Evolutionary conservation across 2,797 vertebrate genomes (phyloP).

Genomic region (Euthynnus affinis): DNA sequence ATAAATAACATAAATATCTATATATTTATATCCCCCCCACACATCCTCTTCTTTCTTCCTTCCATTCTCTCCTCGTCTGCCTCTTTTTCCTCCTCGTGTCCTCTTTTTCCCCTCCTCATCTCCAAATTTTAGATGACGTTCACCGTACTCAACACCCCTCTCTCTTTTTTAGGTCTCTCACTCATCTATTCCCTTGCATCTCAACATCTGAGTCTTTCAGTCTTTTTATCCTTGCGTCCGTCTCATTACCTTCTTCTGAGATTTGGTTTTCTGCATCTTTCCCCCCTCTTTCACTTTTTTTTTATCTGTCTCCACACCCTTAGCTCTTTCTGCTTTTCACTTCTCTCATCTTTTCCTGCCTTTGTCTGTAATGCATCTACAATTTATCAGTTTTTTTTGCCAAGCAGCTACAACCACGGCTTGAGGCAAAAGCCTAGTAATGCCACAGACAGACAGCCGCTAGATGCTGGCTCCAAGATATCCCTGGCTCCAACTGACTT

Average conservation of each 20-base stretch:
- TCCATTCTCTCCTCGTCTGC: background rate
- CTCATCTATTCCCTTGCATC: slow-evolving; percentile 49
- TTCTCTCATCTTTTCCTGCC: slow-evolving; percentile 18
- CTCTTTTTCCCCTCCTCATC: background rate
- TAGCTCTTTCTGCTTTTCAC: slow-evolving; percentile 1
- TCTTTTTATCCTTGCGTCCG: slow-evolving; percentile 22
- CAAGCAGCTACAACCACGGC: too few species aligned
- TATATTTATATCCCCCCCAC: too few species aligned
- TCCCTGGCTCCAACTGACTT: too few species aligned
- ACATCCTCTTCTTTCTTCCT: slow-evolving; percentile 31
- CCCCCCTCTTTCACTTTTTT: slow-evolving; percentile 11
- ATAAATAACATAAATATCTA: too few species aligned
- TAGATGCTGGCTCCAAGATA: too few species aligned
- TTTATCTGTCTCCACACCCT: background rate
- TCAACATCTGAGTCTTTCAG: slow-evolving; percentile 54
- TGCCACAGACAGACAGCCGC: too few species aligned
- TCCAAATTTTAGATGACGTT: slow-evolving; percentile 8
- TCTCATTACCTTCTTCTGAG: slow-evolving; percentile 30
- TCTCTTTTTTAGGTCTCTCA: slow-evolving; percentile 3
- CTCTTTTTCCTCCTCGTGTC: background rate
- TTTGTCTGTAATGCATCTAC: background rate
- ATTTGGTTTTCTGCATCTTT: background rate
- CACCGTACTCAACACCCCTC: background rate
- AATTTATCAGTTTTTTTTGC: too few species aligned
- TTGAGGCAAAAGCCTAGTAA: too few species aligned